Conservation (phyloP, 1,140 invertebrate species). For the Metaphire vulgaris region DNA sequence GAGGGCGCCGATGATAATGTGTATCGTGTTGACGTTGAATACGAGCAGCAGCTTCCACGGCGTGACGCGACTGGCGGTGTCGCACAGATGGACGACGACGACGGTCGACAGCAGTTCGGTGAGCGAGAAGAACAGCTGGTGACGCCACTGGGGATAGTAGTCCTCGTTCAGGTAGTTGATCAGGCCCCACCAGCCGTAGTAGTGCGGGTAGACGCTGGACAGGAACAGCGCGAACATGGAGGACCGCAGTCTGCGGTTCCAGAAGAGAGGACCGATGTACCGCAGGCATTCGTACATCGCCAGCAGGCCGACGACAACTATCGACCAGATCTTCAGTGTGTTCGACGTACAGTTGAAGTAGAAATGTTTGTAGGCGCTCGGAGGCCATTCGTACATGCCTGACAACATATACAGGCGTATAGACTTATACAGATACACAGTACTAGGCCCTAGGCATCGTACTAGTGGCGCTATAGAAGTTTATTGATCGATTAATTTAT, state of each 20-base stretch:
- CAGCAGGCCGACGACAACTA: conserved; percentile 62
- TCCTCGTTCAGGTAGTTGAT: conserved; percentile 80
- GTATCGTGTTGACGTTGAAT: conserved; percentile 61
- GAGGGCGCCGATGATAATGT: conserved; percentile 65
- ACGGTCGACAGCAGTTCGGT: conserved; percentile 67
- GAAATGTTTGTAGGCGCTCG: conserved; percentile 64
- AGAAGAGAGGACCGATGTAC: conserved; percentile 41
- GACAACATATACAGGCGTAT: conserved; percentile 43
- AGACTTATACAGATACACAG: background rate
- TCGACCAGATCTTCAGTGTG: conserved; percentile 69
- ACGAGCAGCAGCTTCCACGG: conserved; percentile 62
- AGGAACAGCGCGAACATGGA: conserved; percentile 67
- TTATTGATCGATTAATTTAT: too few species aligned
- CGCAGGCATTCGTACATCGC: conserved; percentile 66
- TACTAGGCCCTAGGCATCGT: background rate
- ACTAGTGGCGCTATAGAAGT: too few species aligned
- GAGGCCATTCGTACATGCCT: conserved; percentile 62
- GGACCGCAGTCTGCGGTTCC: conserved; percentile 56
- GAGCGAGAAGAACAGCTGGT: conserved; percentile 63
- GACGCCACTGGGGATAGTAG: conserved; percentile 59
- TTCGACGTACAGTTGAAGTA: conserved; percentile 74
- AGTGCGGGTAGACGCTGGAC: conserved; percentile 69
- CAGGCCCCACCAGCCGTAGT: conserved; percentile 76
- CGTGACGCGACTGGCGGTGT: conserved; percentile 57
- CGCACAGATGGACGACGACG: conserved; percentile 53